phyloP scores from a whole-genome alignment of 2,888 invertebrate genomes.

The Phaonia tiefii region DNA sequence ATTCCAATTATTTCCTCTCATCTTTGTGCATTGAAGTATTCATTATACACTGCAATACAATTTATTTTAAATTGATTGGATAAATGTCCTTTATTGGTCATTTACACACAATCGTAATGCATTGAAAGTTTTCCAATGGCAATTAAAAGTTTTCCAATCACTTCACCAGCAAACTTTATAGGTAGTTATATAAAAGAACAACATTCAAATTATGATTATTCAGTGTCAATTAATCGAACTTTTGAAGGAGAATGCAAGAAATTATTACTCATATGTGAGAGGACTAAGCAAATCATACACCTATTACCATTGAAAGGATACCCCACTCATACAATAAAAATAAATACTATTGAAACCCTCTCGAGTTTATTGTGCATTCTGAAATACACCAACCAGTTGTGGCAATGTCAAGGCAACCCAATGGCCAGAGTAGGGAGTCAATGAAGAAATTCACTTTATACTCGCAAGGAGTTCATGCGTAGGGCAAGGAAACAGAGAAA shows the following conservation, averaged over 20 bases:
- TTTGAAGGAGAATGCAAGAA: too few species aligned
- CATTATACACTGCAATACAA: too few species aligned
- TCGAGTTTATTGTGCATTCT: conserved; percentile 4
- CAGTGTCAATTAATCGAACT: too few species aligned
- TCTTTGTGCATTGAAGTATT: too few species aligned
- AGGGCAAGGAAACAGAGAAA: conserved; percentile 37
- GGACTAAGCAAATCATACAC: conserved; percentile 1
- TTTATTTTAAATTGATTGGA: neutral
- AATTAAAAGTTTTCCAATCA: conserved; percentile 45
- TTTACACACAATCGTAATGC: conserved; percentile 6
- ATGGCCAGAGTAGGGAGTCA: too few species aligned
- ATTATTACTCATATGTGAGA: conserved; percentile 8
- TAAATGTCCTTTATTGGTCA: conserved; percentile 17
- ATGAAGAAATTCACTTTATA: too few species aligned
- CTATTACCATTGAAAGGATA: neutral
- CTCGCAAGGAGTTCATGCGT: neutral
- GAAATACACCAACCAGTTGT: conserved; percentile 3
- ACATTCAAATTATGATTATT: too few species aligned
- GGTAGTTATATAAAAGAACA: too few species aligned
- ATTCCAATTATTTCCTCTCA: too few species aligned
- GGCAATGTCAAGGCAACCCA: too few species aligned
- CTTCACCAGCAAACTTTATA: conserved; percentile 59
- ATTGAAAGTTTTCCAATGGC: neutral
- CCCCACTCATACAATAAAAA: neutral
- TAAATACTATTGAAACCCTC: neutral